These are phyloP conservation scores for Marasmarcha lunaedactyla DNA, from an alignment of 2,888 invertebrate species.

Conservation along the genomic window DNA sequence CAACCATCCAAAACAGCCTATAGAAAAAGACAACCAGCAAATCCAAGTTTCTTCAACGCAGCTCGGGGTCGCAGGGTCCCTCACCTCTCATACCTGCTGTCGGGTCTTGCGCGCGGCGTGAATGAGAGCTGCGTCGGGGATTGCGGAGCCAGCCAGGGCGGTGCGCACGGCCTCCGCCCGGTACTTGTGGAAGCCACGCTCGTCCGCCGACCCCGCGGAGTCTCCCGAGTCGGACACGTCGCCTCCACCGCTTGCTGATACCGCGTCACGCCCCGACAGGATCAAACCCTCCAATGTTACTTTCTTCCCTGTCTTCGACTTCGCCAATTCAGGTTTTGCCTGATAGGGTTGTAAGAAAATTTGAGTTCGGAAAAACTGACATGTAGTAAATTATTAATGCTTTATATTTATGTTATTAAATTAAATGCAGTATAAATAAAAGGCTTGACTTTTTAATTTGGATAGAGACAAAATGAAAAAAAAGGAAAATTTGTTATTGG, in stretches of 20 bases:
- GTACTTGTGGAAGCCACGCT: slow-evolving; percentile 57
- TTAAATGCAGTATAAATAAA: no score
- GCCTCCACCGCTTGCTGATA: slow-evolving; percentile 81
- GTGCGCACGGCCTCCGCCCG: slow-evolving; percentile 80
- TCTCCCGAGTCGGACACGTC: slow-evolving; percentile 67
- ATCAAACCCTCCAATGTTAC: slow-evolving; percentile 70
- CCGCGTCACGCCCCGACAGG: slow-evolving; percentile 83
- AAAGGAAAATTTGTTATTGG: no score
- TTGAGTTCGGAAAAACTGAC: no score
- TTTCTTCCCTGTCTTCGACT: slow-evolving; percentile 26
- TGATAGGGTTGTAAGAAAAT: no score
- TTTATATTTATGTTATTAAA: no score
- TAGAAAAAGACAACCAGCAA: no score
- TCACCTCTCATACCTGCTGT: slow-evolving; percentile 86
- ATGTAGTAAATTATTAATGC: no score
- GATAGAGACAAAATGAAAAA: no score
- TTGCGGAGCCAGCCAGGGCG: slow-evolving; percentile 85
- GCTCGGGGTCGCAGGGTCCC: slow-evolving; percentile 29
- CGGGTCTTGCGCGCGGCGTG: slow-evolving; percentile 96
- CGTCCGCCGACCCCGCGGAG: slow-evolving; percentile 54
- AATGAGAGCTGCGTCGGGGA: slow-evolving; percentile 98
- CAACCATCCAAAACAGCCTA: no score
- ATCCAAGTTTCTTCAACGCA: no score
- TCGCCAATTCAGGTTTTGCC: slow-evolving; percentile 14
- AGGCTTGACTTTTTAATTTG: no score